Conservation (phyloP, 1,140 invertebrate species). For the Brachionus rubens region DNA sequence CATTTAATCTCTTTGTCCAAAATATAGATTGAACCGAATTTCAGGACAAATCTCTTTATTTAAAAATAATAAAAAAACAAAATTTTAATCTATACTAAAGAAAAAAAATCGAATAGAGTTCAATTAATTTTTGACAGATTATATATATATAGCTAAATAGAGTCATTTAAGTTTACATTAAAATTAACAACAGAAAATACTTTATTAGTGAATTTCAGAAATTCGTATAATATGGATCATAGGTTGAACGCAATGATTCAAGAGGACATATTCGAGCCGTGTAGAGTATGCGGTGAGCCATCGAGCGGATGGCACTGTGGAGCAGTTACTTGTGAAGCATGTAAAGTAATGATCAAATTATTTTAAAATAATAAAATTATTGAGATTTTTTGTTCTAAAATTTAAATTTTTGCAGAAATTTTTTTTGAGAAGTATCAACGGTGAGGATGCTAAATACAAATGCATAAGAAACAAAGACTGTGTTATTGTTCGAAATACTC, state of each 20-base stretch:
- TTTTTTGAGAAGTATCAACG: conserved; percentile 56
- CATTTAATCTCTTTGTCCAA: conserved; percentile 9
- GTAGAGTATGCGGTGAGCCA: conserved; percentile 58
- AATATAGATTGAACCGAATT: conserved; percentile 14
- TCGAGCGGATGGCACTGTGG: conserved; percentile 60
- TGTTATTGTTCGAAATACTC: conserved; percentile 56
- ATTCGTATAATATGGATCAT: background rate
- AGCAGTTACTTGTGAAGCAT: conserved; percentile 60
- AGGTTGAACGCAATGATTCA: background rate
- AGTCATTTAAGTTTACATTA: too few species aligned
- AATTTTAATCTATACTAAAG: conserved; percentile 3
- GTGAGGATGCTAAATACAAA: conserved; percentile 56
- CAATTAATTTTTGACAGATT: background rate
- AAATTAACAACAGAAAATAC: too few species aligned
- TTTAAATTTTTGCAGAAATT: conserved; percentile 59
- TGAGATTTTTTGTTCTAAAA: background rate
- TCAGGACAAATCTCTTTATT: conserved; percentile 35
- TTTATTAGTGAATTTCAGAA: too few species aligned
- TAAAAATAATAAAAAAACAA: too few species aligned
- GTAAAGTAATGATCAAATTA: conserved; percentile 55
- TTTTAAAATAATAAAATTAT: background rate
- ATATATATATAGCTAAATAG: too few species aligned
- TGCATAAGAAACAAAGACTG: conserved; percentile 55
- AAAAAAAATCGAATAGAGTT: conserved; percentile 23
- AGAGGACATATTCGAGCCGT: conserved; percentile 48